Conservation (phyloP, 1,140 invertebrate genomes). For the Battus philenor region DNA sequence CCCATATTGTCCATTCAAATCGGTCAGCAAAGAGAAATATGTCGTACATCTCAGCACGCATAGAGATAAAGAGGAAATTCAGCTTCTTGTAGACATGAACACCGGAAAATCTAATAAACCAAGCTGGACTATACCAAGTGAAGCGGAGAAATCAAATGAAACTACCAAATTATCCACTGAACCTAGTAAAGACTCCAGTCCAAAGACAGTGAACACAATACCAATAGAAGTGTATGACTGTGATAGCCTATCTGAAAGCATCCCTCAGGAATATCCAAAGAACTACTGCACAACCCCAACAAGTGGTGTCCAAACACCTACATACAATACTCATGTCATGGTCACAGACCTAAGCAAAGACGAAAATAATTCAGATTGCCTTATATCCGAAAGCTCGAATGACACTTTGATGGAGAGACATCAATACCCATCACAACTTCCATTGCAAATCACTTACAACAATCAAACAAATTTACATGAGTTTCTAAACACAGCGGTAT, state of each 20-base stretch:
- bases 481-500: constrained; percentile 45
- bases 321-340: constrained; percentile 40
- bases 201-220: constrained; percentile 49
- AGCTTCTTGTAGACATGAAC: constrained; percentile 53
- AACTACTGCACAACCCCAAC: constrained; percentile 38
- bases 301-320: constrained; percentile 28
- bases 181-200: constrained; percentile 29
- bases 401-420: constrained; percentile 46
- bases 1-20: constrained; percentile 73
- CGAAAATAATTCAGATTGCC: constrained; percentile 61
- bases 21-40: constrained; percentile 76
- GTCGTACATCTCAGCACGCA: constrained; percentile 61
- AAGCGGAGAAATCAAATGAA: constrained; percentile 32
- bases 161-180: constrained; percentile 23
- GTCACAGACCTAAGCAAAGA: constrained; percentile 58
- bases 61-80: constrained; percentile 53
- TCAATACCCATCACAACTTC: constrained; percentile 43
- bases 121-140: constrained; percentile 63
- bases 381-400: constrained; percentile 53
- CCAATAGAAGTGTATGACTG: constrained; percentile 67
- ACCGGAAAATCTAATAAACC: constrained; percentile 41
- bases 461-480: constrained; percentile 45
- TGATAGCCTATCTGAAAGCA: constrained; percentile 54
- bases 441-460: constrained; percentile 43
- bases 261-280: constrained; percentile 52